These are phyloP conservation scores for Cherax destructor DNA, from an alignment of 1,140 invertebrate genomes.

Conservation along the genomic window DNA sequence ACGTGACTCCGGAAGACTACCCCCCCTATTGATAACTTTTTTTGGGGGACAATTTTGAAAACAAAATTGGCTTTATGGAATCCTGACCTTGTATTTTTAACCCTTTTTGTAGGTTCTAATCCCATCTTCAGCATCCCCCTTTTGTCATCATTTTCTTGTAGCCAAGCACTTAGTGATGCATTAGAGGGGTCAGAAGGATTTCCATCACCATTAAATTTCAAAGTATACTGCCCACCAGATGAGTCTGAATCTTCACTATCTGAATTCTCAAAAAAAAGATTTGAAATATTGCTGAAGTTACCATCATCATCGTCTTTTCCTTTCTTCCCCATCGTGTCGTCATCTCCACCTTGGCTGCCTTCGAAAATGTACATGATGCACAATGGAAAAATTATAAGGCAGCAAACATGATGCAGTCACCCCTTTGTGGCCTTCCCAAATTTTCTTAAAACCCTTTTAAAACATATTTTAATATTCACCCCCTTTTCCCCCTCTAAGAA, in stretches of 20 bases:
- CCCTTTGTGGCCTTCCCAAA: too few relatives aligned
- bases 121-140: constrained; percentile 43
- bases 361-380: background rate
- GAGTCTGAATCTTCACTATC: constrained; percentile 20
- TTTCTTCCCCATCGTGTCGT: background rate
- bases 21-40: background rate
- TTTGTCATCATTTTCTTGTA: constrained; percentile 34
- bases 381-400: too few relatives aligned
- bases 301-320: constrained; percentile 15
- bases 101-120: constrained; percentile 27
- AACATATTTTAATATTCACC: too few relatives aligned
- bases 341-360: constrained; percentile 25
- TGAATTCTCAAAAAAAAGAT: background rate
- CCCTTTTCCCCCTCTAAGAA: too few relatives aligned
- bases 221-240: constrained; percentile 71
- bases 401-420: too few relatives aligned
- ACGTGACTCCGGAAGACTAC: background rate
- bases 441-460: too few relatives aligned
- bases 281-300: background rate
- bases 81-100: background rate
- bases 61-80: background rate
- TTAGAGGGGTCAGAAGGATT: constrained; percentile 27
- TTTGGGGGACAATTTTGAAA: background rate
- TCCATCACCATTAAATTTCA: constrained; percentile 75
- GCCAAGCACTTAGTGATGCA: constrained; percentile 46